These are phyloP conservation scores for Rana temporaria DNA, from an alignment of 2,113 vertebrate species.

Conservation along the genomic window DNA sequence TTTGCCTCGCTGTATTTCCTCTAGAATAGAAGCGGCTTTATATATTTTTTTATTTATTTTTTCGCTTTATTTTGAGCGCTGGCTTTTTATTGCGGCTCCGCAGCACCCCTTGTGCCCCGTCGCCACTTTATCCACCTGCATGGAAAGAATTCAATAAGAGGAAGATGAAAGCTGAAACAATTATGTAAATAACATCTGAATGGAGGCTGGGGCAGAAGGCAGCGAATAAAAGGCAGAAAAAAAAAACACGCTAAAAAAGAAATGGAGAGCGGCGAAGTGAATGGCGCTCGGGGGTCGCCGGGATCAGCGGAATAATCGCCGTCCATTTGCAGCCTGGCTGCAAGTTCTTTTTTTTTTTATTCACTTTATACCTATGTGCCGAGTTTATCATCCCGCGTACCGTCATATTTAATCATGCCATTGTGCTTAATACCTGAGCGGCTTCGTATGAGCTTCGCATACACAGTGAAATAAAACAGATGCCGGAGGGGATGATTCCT, in stretches of 20 bases:
- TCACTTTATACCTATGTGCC: neutral
- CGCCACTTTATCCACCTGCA: neutral
- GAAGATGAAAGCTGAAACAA: neutral
- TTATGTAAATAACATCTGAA: neutral
- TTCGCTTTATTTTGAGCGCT: no score
- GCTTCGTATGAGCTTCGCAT: slow-evolving; percentile 26
- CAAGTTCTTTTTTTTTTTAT: neutral
- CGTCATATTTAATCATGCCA: slow-evolving; percentile 21
- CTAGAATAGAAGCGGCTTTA: neutral
- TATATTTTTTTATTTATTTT: no score
- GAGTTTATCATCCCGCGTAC: slow-evolving; percentile 1
- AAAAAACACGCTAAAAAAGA: neutral
- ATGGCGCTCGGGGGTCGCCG: no score
- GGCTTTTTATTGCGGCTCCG: no score
- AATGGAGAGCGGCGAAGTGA: no score
- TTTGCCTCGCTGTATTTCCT: neutral
- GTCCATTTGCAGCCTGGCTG: neutral
- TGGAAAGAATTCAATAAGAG: no score
- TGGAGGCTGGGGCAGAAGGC: neutral
- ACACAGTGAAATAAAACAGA: slow-evolving; percentile 25
- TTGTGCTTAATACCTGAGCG: slow-evolving; percentile 32
- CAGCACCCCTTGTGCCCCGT: neutral
- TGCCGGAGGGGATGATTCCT: slow-evolving; percentile 22
- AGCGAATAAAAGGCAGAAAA: neutral
- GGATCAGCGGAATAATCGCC: neutral